phyloP scores from a whole-genome alignment of 1,140 invertebrate species.

The Protaetia brevitarsis region DNA sequence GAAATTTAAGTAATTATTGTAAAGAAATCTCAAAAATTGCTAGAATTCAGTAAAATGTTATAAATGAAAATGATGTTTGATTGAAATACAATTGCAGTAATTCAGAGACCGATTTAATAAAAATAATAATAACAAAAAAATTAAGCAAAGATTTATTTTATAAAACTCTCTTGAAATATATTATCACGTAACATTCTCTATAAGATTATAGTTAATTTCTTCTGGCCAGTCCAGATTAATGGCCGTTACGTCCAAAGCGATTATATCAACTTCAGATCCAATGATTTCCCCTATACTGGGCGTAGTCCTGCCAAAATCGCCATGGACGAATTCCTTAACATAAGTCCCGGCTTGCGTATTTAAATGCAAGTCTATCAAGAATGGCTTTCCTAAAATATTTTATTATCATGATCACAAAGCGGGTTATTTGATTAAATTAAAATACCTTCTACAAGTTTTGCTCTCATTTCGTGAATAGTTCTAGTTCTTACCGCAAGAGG shows the following conservation, averaged over 20 bases:
- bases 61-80: too few species aligned
- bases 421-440: background rate
- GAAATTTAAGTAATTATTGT: too few species aligned
- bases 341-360: conserved; percentile 93
- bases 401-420: conserved; percentile 28
- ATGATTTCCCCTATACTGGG: conserved; percentile 61
- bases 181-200: too few species aligned
- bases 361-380: conserved; percentile 66
- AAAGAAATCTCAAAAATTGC: too few species aligned
- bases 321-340: conserved; percentile 96
- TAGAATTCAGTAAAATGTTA: too few species aligned
- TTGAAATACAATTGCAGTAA: too few species aligned
- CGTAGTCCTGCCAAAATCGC: conserved; percentile 84
- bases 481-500: conserved; percentile 64
- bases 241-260: conserved; percentile 65
- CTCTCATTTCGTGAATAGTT: conserved; percentile 62
- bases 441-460: conserved; percentile 33
- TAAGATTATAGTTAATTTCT: conserved; percentile 36
- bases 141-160: too few species aligned
- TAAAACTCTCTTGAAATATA: too few species aligned
- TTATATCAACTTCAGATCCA: conserved; percentile 70
- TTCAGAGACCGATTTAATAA: too few species aligned
- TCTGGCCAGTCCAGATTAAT: conserved; percentile 68
- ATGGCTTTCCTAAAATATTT: conserved; percentile 46
- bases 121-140: too few species aligned